These are phyloP conservation scores for Cheiracanthium punctorium DNA, from an alignment of 2,888 invertebrate species.

Conservation along the genomic window DNA sequence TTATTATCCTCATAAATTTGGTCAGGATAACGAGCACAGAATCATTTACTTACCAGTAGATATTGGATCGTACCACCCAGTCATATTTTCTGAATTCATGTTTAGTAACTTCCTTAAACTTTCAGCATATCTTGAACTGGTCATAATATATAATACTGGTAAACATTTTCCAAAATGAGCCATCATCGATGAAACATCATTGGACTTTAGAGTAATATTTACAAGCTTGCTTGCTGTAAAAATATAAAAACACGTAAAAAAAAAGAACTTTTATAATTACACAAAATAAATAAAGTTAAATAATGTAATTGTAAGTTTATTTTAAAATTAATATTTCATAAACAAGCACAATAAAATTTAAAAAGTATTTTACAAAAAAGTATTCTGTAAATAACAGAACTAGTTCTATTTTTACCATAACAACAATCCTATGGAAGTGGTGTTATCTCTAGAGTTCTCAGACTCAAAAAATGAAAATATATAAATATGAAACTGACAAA, in stretches of 20 bases:
- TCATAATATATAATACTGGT: slow-evolving; percentile 88
- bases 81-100: slow-evolving; percentile 80
- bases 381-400: too few species aligned
- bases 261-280: too few species aligned
- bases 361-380: too few species aligned
- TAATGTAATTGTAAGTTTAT: not conserved
- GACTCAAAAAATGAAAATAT: too few species aligned
- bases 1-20: too few species aligned
- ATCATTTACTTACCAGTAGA: slow-evolving; percentile 78
- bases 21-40: too few species aligned
- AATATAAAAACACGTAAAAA: not conserved
- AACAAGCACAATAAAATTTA: too few species aligned
- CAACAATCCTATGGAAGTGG: too few species aligned
- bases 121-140: slow-evolving; percentile 82
- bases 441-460: too few species aligned
- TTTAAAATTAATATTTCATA: not conserved
- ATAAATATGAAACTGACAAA: too few species aligned
- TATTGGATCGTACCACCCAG: slow-evolving; percentile 79
- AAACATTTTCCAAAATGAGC: slow-evolving; percentile 86
- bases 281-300: too few species aligned
- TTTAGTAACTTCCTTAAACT: slow-evolving; percentile 83
- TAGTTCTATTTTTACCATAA: too few species aligned
- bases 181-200: slow-evolving; percentile 85
- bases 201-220: slow-evolving; percentile 82
- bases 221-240: slow-evolving; percentile 41